Evolutionary conservation across 1,140 invertebrate genomes (phyloP).

Genomic region (Ceratina calcarata): DNA sequence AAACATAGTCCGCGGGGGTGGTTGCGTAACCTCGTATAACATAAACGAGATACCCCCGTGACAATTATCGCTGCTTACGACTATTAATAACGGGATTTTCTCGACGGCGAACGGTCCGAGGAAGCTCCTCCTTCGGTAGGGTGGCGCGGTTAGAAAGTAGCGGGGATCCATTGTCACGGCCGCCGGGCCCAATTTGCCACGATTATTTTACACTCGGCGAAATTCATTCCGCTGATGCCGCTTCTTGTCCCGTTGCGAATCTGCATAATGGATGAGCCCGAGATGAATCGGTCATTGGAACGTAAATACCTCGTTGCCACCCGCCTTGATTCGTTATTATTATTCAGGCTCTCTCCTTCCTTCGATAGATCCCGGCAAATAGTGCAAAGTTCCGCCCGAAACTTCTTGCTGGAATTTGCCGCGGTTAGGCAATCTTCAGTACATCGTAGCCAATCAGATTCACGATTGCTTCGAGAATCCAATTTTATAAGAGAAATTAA

Average conservation of each 20-base stretch:
- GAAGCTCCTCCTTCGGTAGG: not conserved
- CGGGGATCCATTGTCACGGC: constrained; percentile 35
- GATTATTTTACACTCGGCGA: constrained; percentile 60
- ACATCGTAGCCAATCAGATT: no score
- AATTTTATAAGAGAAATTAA: no score
- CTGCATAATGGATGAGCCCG: constrained; percentile 42
- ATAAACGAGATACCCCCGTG: constrained; percentile 62
- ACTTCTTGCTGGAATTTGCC: no score
- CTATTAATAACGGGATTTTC: constrained; percentile 65
- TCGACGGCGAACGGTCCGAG: constrained; percentile 27
- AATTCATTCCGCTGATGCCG: constrained; percentile 52
- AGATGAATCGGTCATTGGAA: constrained; percentile 53
- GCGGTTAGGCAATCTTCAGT: no score
- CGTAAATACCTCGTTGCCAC: constrained; percentile 48
- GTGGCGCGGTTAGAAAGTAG: constrained; percentile 41
- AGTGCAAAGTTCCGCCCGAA: no score
- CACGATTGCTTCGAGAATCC: no score
- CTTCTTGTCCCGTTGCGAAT: constrained; percentile 1
- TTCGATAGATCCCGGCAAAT: not conserved
- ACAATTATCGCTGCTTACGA: constrained; percentile 65
- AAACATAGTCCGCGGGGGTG: constrained; percentile 62
- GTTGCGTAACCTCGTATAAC: constrained; percentile 69
- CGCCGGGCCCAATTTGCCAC: constrained; percentile 57
- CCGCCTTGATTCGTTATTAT: constrained; percentile 55
- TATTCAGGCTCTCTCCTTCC: not conserved